Conservation (phyloP, 1,140 invertebrate genomes). For the Ptiloglossa arizonensis region DNA sequence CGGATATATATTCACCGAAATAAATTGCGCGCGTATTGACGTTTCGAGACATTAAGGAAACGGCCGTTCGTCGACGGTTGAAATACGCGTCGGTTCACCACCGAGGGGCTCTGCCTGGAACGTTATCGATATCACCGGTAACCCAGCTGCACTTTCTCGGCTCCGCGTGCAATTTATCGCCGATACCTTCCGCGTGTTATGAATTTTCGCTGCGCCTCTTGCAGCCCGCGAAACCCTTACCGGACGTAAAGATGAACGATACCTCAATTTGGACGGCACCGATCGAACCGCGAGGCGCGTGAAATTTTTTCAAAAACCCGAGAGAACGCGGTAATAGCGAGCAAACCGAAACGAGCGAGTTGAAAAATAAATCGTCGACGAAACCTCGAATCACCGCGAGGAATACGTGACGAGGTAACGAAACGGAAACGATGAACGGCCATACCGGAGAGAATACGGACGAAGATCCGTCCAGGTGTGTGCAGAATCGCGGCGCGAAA, state of each 20-base stretch:
- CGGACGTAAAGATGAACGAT: background rate
- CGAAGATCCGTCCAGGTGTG: no score
- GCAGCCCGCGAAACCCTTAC: background rate
- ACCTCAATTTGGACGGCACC: background rate
- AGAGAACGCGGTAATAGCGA: background rate
- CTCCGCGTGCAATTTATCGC: conserved; percentile 34
- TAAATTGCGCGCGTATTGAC: conserved; percentile 10
- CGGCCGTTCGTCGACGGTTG: conserved; percentile 23
- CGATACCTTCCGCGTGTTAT: conserved; percentile 24
- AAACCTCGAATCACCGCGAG: no score
- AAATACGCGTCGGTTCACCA: conserved; percentile 43
- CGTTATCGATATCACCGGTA: conserved; percentile 54
- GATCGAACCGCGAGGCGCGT: background rate
- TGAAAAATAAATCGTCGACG: background rate
- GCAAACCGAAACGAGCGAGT: background rate
- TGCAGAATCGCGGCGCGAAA: no score
- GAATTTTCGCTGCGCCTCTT: background rate
- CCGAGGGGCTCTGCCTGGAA: conserved; percentile 4
- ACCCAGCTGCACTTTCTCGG: conserved; percentile 28
- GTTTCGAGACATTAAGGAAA: conserved; percentile 34
- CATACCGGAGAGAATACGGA: no score
- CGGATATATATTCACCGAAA: background rate
- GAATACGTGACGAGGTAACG: background rate
- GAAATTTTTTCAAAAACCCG: background rate
- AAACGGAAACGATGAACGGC: no score